Percentiles rank a stretch among this genome's conserved stretches.
Evolutionary conservation across 2,888 invertebrate species (phyloP).

Genomic region (Lomographa bimaculata): DNA sequence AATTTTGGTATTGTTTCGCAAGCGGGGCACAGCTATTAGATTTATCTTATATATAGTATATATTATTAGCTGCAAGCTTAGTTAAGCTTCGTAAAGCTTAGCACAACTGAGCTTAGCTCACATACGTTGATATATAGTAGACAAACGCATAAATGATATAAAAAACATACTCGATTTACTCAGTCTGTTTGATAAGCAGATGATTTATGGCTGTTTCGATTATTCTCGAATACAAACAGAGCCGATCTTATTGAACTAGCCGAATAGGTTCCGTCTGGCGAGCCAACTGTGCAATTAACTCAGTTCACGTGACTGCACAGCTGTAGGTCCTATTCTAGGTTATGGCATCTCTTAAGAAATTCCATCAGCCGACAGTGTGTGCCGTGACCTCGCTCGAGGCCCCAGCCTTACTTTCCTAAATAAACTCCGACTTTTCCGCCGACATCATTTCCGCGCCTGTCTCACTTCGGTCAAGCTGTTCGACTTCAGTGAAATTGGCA

Average conservation of each 20-base stretch:
- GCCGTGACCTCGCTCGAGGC: conserved; percentile 25
- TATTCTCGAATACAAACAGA: not conserved
- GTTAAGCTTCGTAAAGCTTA: no score
- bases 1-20: no score
- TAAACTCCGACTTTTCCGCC: conserved; percentile 29
- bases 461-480: conserved; percentile 34
- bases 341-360: conserved; percentile 8
- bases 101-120: no score
- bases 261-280: not conserved
- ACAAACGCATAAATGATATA: no score
- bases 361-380: conserved; percentile 16
- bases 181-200: not conserved
- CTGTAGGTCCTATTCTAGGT: not conserved
- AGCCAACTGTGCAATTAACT: conserved; percentile 7
- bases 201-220: conserved; percentile 1
- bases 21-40: no score
- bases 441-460: conserved; percentile 41
- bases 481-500: conserved; percentile 44
- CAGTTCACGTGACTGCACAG: conserved; percentile 2
- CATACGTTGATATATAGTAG: no score
- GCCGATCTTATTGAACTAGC: not conserved
- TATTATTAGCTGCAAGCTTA: no score
- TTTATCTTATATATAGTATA: no score
- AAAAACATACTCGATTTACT: no score
- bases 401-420: conserved; percentile 26